Base-by-base conservation (phyloP, 1,140 invertebrate species). In the Drosophila ficusphila region DNA sequence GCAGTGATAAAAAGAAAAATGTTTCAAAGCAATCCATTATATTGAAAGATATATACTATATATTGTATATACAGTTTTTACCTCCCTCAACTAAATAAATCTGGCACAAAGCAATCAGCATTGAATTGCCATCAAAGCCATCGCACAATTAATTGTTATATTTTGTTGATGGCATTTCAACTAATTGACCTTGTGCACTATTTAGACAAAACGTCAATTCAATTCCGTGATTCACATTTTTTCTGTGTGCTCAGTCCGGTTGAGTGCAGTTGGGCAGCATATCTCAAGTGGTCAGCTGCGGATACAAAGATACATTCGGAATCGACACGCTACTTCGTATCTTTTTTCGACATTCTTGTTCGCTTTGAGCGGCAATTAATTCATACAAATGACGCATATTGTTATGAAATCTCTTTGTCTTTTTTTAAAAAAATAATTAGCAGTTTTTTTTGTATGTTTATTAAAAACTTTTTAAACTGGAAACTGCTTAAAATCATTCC, bases 141-240 rank as follows among this genome's bases (percentile, higher is more conserved):
- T 68, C 39, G 36, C 48, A 73, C 65, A 36, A 57, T 65, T 48
- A 67, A 75, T 83, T 79, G 67, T 68, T 86, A 69, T 75, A 60
- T 76, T 75, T 79, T 54, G 1, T 31, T 12, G 36, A 23, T 78
- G 71, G 68, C 69, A 79, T 86, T 85, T 88, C 70, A 54, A 76
- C 77, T 82, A 78, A 88, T 89, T 89, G 83, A 88, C 82, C 82
- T 88, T 88, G 82, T 69, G 53, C 74, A 88, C 83, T 88, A 82
- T 82, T 88, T 82, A 44, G 74, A 78, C 54, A 69, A 53, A 67
- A 68, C 47, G 49, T 74, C 71, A 74, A 64, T 69, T 76, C 54
- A 62, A 72, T 76, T 76, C 72, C 77, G 77, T 81, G 79, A 83
- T 79, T 83, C 79, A 86, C 42, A 52, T 78, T 48, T 61, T 39